Base-by-base conservation (phyloP, 2,888 invertebrate species). In the Volucella zonaria region DNA sequence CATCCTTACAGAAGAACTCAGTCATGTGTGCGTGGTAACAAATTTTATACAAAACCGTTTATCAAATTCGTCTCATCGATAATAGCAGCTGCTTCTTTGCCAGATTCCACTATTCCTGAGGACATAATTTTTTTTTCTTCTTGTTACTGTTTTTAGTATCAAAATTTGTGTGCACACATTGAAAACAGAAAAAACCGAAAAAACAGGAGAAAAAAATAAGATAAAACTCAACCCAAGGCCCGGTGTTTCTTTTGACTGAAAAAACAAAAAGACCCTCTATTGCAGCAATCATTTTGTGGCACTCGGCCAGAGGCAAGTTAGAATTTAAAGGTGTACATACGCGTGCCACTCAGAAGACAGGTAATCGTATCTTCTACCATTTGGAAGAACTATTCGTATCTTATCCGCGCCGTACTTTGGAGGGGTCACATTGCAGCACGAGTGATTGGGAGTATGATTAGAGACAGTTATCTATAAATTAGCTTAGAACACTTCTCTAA, bases 31-130 rank as follows among this genome's bases (percentile, higher is more conserved):
- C 40, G 12, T 59, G 38, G 51, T 23, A 18, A 3, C 43, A 68
- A 14, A 66, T 74, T 64, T 49, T 67, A 73, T 82, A 56, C 49
- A 52, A 82, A 74, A 78, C 58, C 70, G 79, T 79, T 83, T 83
- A 83, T 83, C 83, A 79, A 83, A 76, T 56, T 58, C 75, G 66
- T 75, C 67, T 70, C 83, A 83, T 83, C 83, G 75, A 64, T 71
- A 83, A 64, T 31, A 59, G 75, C 83, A 83, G 70, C 83, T 83
- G 83, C 83, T 49, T 47, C 31, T 49, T 6, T 56, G 78, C 23
- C 64, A 47, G 49, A 67, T 64, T 56, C 49, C 68, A 61, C 80
- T 59, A 83, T 67, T 79, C 58, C 56, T 75, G 58, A 71, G 70
- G 66, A 79, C 58, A 71, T 71, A 42, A 52, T 43, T 51, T 68